Conservation (phyloP, 2,888 invertebrate species). For the Drosophila peninsularis region DNA sequence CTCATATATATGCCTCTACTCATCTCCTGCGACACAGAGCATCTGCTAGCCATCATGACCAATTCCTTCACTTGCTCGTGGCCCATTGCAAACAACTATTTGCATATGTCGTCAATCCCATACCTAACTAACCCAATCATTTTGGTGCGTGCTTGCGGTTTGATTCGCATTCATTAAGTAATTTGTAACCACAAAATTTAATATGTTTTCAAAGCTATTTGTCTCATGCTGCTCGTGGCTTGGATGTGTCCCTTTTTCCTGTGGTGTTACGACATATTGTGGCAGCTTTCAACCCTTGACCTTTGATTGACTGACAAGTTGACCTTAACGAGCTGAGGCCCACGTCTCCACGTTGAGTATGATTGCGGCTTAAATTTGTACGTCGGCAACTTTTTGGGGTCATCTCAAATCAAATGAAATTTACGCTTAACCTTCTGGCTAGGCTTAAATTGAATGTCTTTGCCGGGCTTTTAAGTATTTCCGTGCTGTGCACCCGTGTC, state of each 20-base stretch:
- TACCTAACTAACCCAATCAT: slow-evolving; percentile 2
- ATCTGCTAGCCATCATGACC: neutral
- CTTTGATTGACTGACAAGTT: slow-evolving; percentile 79
- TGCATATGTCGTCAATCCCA: slow-evolving; percentile 43
- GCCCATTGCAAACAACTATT: slow-evolving; percentile 23
- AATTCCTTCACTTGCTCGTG: neutral
- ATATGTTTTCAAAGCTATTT: slow-evolving; percentile 69
- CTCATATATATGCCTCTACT: no score
- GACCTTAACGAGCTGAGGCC: slow-evolving; percentile 60
- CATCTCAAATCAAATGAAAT: slow-evolving; percentile 50
- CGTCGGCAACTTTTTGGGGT: slow-evolving; percentile 48
- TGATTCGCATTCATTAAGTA: slow-evolving; percentile 69
- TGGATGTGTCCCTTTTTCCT: slow-evolving; percentile 48
- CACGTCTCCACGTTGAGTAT: slow-evolving; percentile 42
- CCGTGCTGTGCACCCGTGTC: slow-evolving; percentile 39
- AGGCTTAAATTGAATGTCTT: slow-evolving; percentile 7
- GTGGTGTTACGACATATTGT: slow-evolving; percentile 4
- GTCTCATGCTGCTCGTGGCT: slow-evolving; percentile 64
- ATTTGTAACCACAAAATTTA: slow-evolving; percentile 75
- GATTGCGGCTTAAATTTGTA: slow-evolving; percentile 70
- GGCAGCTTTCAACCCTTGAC: slow-evolving; percentile 59
- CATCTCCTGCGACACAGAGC: neutral
- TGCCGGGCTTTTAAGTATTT: slow-evolving; percentile 61
- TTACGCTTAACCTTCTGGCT: slow-evolving; percentile 15
- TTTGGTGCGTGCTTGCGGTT: slow-evolving; percentile 44